Base-by-base conservation (phyloP, 2,113 vertebrate species). In the Spea multiplicata region DNA sequence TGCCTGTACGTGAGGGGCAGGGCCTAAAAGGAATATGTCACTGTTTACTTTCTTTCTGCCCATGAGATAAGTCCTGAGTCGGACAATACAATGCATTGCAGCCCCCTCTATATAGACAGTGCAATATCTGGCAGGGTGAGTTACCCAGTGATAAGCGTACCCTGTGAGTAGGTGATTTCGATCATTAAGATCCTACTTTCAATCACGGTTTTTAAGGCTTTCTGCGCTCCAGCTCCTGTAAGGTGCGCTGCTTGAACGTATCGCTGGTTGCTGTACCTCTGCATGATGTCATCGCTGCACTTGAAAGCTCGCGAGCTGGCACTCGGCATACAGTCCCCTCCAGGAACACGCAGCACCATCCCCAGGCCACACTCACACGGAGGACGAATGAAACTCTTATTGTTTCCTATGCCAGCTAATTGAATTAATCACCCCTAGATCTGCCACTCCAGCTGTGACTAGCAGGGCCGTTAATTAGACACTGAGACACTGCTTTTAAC, bases 381-480 rank as follows among this genome's bases (percentile, higher is more conserved):
- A 89, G 90, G 91, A 92, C 91, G 91, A 92, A 93, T 92, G 30
- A 30, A 30, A 30, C 30, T 91, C 91, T 91, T 91, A 89, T 93
- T 91, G 92, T 93, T 92, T 94, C 93, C 93, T 93, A 90, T 93
- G 89, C 91, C 90, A 92, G 93, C 92, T 94, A 94, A 94, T 94
- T 94, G 93, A 93, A 94, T 94, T 94, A 94, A 94, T 94, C 92
- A 94, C 92, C 92, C 91, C 90, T 91, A 91, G 92, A 92, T 91
- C 91, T 86, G 89, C 91, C 91, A 90, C 90, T 91, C 92, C 91
- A 93, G 92, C 92, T 93, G 93, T 84, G 90, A 93, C 92, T 88
- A 85, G 87, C 89, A 90, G 91, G 91, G 92, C 91, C 91, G 92
- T 94, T 94, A 93, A 94, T 94, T 93, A 94, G 92, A 88, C 90